Base-by-base conservation (phyloP, 2,888 invertebrate genomes). In the Hydrotaea diabolus region DNA sequence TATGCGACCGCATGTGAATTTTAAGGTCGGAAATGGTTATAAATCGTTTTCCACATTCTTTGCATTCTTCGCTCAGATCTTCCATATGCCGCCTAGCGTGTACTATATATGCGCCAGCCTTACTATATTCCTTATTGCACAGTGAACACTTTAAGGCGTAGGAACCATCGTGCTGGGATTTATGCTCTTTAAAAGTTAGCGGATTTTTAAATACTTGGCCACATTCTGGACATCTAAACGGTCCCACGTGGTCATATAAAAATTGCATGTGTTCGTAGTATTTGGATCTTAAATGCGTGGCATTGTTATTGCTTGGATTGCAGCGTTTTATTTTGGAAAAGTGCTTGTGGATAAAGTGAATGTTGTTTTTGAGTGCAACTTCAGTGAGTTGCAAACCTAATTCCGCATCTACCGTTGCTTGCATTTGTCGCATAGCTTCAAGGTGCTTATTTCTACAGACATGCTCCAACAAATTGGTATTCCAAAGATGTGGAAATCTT, bases 11-110 rank as follows among this genome's bases (percentile, higher is more conserved):
- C 57, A 86, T 55, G 46, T 86, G 85, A 13, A 79, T 76, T 19
- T 79, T 79, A 8, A 86, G 75, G 69, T 83, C 83, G 13, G 49
- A 64, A 36, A 76, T 62, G 0, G 74, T 39, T 13, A 83, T 46
- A 64, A 83, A 83, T 31, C 71, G 78, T 66, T 79, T 83, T 23
- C 79, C 77, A 43, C 85, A 86, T 9, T 74, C 71, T 43, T 53
- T 74, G 9, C 85, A 86, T n/a, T 53, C 73, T 59, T 76, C 72
- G 19, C 79, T 77, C n/a, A 83, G 49, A 77, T 83, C 83, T 15
- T 71, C 78, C 55, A 77, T 81, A 7, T 86, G 86, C 0, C 86
- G 77, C 43, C 83, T 74, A 11, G 86, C 83, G 80, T 83, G 83
- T 21, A 79, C 62, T 21, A 66, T 82, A 53, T 77, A 86, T 0